A percentile compares a stretch with the other conserved stretches of the same genome.
These are phyloP conservation scores for Lithophane socia DNA, from an alignment of 2,888 invertebrate species.

Conservation along the genomic window DNA sequence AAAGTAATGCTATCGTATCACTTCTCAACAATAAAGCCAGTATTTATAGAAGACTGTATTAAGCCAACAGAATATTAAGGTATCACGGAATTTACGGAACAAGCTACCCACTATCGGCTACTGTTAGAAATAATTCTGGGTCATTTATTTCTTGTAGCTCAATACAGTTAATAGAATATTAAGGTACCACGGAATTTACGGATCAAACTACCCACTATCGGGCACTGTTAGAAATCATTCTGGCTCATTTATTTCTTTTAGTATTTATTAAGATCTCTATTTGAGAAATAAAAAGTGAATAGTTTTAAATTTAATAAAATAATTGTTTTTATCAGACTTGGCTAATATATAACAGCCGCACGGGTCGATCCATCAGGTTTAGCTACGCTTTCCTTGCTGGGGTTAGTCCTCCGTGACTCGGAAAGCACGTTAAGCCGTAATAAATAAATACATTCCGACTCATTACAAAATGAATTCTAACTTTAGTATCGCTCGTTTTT, in stretches of 20 bases:
- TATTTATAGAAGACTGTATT: slow-evolving; percentile 47
- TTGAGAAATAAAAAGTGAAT: neutral
- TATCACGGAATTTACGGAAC: slow-evolving; percentile 47
- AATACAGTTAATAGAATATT: slow-evolving; percentile 52
- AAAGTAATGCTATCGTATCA: slow-evolving; percentile 42
- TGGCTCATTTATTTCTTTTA: slow-evolving; percentile 23
- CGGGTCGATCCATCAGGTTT: too few species aligned
- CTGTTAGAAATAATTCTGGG: slow-evolving; percentile 19
- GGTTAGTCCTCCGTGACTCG: too few species aligned
- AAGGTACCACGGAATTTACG: slow-evolving; percentile 49
- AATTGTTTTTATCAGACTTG: neutral
- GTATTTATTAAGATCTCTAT: slow-evolving; percentile 7
- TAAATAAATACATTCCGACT: neutral
- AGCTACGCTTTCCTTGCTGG: too few species aligned
- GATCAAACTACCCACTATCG: slow-evolving; percentile 20
- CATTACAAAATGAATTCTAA: neutral
- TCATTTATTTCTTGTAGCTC: slow-evolving; percentile 32
- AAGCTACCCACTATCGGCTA: slow-evolving; percentile 6
- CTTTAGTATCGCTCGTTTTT: neutral
- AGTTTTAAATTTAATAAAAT: neutral
- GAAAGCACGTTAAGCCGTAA: too few species aligned
- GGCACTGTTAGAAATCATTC: slow-evolving; percentile 23
- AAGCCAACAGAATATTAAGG: slow-evolving; percentile 58
- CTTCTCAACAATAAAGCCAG: slow-evolving; percentile 28
- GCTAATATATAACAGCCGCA: too few species aligned